Evolutionary conservation across 53 echinoderm and acorn worm genomes (phyloP).

Genomic region (Mesocentrotus franciscanus): DNA sequence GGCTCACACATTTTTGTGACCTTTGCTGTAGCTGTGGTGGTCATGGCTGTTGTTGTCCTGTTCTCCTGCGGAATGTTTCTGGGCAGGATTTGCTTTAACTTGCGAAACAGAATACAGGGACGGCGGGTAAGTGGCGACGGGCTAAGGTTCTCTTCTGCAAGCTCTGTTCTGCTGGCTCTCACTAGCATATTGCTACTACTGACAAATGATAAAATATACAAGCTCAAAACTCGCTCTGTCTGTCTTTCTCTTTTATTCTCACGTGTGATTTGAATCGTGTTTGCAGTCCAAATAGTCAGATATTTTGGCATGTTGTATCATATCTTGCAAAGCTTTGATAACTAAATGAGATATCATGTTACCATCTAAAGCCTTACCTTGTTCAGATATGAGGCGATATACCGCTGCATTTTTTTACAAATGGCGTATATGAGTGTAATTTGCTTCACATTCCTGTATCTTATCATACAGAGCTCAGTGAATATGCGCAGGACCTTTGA

Average conservation of each 20-base stretch:
- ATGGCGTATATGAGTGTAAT: background rate
- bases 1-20: background rate
- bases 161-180: background rate
- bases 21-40: slow-evolving; percentile 16
- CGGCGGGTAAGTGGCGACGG: slow-evolving; percentile 39
- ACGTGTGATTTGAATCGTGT: background rate
- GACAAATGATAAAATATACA: background rate
- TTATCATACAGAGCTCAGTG: background rate
- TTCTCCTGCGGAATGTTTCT: slow-evolving; percentile 34
- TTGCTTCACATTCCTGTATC: background rate
- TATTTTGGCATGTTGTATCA: background rate
- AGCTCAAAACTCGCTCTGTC: background rate
- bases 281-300: background rate
- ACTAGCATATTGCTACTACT: background rate
- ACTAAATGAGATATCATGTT: background rate
- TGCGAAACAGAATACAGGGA: background rate
- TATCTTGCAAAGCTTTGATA: background rate
- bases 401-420: too few relatives aligned
- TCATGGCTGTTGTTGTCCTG: slow-evolving; percentile 10
- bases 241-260: background rate
- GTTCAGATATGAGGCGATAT: too few relatives aligned
- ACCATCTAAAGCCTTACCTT: background rate
- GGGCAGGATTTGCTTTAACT: background rate
- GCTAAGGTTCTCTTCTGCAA: background rate
- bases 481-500: background rate